A percentile compares a stretch with the other conserved stretches of the same genome.
These are phyloP conservation scores for Caenorhabditis uteleia DNA, from an alignment of 2,888 invertebrate genomes.

Conservation along the genomic window DNA sequence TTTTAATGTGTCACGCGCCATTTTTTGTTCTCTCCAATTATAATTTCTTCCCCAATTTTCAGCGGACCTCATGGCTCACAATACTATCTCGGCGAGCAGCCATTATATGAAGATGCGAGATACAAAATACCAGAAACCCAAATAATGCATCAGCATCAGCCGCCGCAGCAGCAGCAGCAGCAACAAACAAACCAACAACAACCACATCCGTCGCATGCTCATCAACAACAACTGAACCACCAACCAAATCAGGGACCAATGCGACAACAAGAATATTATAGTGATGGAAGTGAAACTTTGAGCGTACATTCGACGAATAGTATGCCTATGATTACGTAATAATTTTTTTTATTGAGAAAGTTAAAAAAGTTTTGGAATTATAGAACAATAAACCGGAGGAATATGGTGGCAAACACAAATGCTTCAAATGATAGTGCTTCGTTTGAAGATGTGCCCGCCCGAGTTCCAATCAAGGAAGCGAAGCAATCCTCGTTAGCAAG, in stretches of 20 bases:
- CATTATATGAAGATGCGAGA: constrained; percentile 37
- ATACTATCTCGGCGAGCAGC: constrained; percentile 35
- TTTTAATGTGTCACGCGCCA: too few species aligned
- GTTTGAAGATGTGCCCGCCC: constrained; percentile 23
- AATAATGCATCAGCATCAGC: constrained; percentile 24
- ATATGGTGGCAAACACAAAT: constrained; percentile 17
- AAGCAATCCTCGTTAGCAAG: constrained; percentile 27
- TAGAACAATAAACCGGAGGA: constrained; percentile 56
- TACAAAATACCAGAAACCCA: constrained; percentile 30
- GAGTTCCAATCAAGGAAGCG: constrained; percentile 21
- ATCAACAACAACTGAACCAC: constrained; percentile 18
- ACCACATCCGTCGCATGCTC: constrained; percentile 7
- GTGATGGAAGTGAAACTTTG: constrained; percentile 67
- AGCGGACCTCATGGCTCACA: constrained; percentile 37
- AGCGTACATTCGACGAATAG: constrained; percentile 66
- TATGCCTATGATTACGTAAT: constrained; percentile 57
- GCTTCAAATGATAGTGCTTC: constrained; percentile 28
- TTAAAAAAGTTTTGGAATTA: constrained; percentile 4
- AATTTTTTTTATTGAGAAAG: background rate
- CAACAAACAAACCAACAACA: constrained; percentile 14
- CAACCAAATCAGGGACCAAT: constrained; percentile 39
- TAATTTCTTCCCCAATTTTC: too few species aligned
- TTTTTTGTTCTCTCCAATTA: too few species aligned
- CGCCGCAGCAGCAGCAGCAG: constrained; percentile 18
- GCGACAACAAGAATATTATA: constrained; percentile 64